phyloP scores from a whole-genome alignment of 2,888 invertebrate genomes.

The Stramonita haemastoma region DNA sequence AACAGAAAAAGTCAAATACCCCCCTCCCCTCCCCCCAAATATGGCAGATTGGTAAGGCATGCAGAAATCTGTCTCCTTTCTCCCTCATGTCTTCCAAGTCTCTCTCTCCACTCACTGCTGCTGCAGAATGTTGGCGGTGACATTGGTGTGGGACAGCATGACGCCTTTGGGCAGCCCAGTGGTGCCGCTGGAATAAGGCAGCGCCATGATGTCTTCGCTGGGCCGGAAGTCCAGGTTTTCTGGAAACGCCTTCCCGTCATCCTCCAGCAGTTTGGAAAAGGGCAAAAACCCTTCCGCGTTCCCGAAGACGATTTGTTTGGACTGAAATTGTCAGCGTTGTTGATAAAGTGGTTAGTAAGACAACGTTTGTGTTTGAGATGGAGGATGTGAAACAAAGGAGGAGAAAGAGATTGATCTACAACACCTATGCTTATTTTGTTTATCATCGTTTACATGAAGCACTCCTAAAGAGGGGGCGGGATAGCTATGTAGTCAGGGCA shows the following conservation, averaged over 20 bases:
- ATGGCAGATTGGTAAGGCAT: no score
- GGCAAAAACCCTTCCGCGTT: constrained; percentile 66
- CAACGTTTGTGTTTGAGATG: no score
- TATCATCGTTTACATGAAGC: no score
- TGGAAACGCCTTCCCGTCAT: constrained; percentile 69
- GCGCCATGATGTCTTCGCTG: constrained; percentile 82
- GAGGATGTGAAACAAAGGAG: no score
- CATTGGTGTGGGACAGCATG: constrained; percentile 70
- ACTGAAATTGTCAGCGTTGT: neutral
- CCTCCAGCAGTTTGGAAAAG: constrained; percentile 65
- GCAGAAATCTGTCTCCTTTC: no score
- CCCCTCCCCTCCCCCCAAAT: no score
- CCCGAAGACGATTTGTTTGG: constrained; percentile 59
- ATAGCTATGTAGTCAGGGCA: no score
- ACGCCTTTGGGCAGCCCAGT: constrained; percentile 83
- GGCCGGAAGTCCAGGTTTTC: constrained; percentile 68
- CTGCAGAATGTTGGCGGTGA: constrained; percentile 68
- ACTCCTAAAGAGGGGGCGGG: no score
- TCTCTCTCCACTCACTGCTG: constrained; percentile 53
- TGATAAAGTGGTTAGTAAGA: neutral
- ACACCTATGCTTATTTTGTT: no score
- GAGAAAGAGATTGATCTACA: no score
- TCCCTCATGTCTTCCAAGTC: no score
- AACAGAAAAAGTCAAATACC: no score
- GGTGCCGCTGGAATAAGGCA: constrained; percentile 91